Percentiles rank a stretch among this genome's conserved stretches.
Evolutionary conservation across 2,888 invertebrate species (phyloP).

Genomic region (Gari tellinella): DNA sequence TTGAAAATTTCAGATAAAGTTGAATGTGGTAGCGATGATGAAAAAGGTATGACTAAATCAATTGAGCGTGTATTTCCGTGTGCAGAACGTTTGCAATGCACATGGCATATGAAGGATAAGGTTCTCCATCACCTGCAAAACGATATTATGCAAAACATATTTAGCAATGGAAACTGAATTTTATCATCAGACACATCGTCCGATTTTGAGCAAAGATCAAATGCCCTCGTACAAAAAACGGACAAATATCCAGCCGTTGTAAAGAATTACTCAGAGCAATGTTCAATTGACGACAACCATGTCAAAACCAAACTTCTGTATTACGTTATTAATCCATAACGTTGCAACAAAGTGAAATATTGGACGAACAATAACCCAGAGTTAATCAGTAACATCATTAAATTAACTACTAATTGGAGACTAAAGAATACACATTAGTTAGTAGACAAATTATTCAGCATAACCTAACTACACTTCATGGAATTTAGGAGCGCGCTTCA

Average conservation of each 20-base stretch:
- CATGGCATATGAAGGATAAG: slow-evolving; percentile 35
- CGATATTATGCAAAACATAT: neutral
- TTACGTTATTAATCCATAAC: too few relatives aligned
- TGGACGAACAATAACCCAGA: slow-evolving; percentile 43
- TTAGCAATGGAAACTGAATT: neutral
- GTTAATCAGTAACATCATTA: slow-evolving; percentile 32
- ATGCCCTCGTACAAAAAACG: neutral
- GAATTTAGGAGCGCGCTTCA: slow-evolving; percentile 30
- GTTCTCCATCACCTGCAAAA: slow-evolving; percentile 11
- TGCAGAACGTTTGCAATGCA: slow-evolving; percentile 13
- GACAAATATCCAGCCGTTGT: neutral
- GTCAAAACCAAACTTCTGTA: slow-evolving; percentile 6
- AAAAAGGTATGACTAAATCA: slow-evolving; percentile 26
- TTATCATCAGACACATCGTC: too few relatives aligned
- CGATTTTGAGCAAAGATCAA: too few relatives aligned
- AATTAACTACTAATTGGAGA: slow-evolving; percentile 34
- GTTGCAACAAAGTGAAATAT: neutral
- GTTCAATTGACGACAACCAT: too few relatives aligned
- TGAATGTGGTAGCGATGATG: slow-evolving; percentile 18
- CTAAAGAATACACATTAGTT: slow-evolving; percentile 18
- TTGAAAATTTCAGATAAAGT: slow-evolving; percentile 25
- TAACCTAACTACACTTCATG: slow-evolving; percentile 33
- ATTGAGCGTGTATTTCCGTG: slow-evolving; percentile 30
- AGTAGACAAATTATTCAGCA: slow-evolving; percentile 20
- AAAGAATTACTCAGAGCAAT: too few relatives aligned